Percentiles rank a stretch among this genome's conserved stretches.
Evolutionary conservation across 2,113 vertebrate genomes (phyloP).

Genomic region (Saguinus midas): DNA sequence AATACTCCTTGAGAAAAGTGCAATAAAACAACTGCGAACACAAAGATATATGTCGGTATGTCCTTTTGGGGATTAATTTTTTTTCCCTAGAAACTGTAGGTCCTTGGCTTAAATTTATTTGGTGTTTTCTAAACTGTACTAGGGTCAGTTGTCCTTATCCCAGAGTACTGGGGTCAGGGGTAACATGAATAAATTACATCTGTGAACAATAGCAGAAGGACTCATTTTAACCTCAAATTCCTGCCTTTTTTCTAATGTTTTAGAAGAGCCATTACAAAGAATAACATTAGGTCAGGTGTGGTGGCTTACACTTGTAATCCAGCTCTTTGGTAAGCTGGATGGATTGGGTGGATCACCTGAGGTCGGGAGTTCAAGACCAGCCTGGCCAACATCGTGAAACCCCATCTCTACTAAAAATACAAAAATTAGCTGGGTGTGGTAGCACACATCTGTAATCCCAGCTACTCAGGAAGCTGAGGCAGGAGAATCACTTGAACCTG

Average conservation of each 20-base stretch:
- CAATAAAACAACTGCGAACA: conserved; percentile 6
- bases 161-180: not conserved
- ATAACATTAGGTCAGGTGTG: not conserved
- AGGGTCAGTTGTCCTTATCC: not conserved
- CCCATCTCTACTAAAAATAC: too few species aligned
- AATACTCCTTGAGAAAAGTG: not conserved
- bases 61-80: not conserved
- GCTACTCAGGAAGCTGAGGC: too few species aligned
- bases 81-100: not conserved
- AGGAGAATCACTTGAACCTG: too few species aligned
- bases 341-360: too few species aligned
- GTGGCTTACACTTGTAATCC: too few species aligned
- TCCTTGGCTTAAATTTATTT: not conserved
- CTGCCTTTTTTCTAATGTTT: not conserved
- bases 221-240: conserved; percentile 6
- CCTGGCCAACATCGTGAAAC: too few species aligned
- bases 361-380: too few species aligned
- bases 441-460: too few species aligned
- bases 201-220: not conserved
- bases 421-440: too few species aligned
- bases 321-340: too few species aligned
- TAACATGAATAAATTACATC: not conserved
- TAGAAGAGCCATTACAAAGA: not conserved
- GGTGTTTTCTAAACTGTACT: conserved; percentile 20
- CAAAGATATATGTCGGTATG: not conserved